Conservation (phyloP, 2,888 invertebrate species). For the Neelides folsomi region DNA sequence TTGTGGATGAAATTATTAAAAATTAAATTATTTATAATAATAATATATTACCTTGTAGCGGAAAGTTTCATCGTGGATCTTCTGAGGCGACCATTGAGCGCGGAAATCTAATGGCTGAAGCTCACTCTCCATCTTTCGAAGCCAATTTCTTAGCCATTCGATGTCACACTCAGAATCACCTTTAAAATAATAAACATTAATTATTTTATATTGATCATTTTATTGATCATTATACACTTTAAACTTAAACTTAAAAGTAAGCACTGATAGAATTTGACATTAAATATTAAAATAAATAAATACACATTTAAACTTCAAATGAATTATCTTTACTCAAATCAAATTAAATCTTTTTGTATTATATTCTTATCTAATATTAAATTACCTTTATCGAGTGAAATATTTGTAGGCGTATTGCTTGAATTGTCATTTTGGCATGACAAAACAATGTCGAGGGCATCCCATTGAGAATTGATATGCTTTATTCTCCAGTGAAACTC, state of each 20-base stretch:
- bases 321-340: too few species aligned
- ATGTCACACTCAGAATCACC: constrained; percentile 22
- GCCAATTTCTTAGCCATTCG: constrained; percentile 30
- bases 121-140: constrained; percentile 28
- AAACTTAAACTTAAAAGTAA: neutral
- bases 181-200: neutral
- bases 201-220: too few species aligned
- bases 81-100: constrained; percentile 24
- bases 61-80: constrained; percentile 18
- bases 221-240: neutral
- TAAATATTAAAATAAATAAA: too few species aligned
- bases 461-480: constrained; percentile 32
- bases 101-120: constrained; percentile 31
- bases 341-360: too few species aligned
- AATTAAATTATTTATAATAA: too few species aligned
- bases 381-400: constrained; percentile 12
- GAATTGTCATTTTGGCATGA: constrained; percentile 16
- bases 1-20: too few species aligned
- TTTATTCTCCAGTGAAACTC: constrained; percentile 31
- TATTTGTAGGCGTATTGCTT: constrained; percentile 3
- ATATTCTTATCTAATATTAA: too few species aligned
- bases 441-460: constrained; percentile 29
- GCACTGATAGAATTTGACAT: too few species aligned
- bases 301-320: too few species aligned
- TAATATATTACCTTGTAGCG: constrained; percentile 28